phyloP scores from a whole-genome alignment of 1,140 invertebrate species.

The Notospermus geniculatus region DNA sequence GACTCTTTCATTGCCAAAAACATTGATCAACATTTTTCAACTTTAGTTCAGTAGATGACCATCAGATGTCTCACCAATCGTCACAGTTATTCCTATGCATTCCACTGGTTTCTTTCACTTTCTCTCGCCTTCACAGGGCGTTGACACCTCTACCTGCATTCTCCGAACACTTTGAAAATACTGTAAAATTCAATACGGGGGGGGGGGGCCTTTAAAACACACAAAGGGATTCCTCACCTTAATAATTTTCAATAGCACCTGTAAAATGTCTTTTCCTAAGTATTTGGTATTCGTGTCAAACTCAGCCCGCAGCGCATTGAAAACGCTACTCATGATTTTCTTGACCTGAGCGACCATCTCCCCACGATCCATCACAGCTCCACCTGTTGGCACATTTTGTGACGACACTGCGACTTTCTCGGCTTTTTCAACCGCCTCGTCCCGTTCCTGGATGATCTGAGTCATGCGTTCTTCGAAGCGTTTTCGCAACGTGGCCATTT shows the following conservation, averaged over 20 bases:
- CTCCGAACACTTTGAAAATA: too few relatives aligned
- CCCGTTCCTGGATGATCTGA: constrained; percentile 19
- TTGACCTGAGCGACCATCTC: constrained; percentile 41
- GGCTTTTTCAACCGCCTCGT: constrained; percentile 19
- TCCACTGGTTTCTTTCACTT: too few relatives aligned
- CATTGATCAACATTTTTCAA: too few relatives aligned
- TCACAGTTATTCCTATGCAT: background rate
- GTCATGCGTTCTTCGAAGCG: constrained; percentile 1
- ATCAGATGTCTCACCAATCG: too few relatives aligned
- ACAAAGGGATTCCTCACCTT: constrained; percentile 35
- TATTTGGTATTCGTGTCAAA: constrained; percentile 46
- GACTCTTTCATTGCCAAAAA: background rate
- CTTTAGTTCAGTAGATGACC: too few relatives aligned
- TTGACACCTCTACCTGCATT: background rate
- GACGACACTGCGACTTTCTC: constrained; percentile 15
- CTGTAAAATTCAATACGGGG: too few relatives aligned
- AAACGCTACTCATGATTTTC: constrained; percentile 55
- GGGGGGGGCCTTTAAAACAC: background rate
- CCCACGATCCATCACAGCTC: constrained; percentile 5
- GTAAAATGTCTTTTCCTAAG: constrained; percentile 39
- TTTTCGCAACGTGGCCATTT: constrained; percentile 16
- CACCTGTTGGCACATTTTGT: constrained; percentile 3
- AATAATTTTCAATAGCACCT: constrained; percentile 42
- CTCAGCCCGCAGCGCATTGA: constrained; percentile 38
- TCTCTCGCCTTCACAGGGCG: background rate